These are phyloP conservation scores for Contarinia nasturtii DNA, from an alignment of 1,140 invertebrate genomes.

Conservation along the genomic window DNA sequence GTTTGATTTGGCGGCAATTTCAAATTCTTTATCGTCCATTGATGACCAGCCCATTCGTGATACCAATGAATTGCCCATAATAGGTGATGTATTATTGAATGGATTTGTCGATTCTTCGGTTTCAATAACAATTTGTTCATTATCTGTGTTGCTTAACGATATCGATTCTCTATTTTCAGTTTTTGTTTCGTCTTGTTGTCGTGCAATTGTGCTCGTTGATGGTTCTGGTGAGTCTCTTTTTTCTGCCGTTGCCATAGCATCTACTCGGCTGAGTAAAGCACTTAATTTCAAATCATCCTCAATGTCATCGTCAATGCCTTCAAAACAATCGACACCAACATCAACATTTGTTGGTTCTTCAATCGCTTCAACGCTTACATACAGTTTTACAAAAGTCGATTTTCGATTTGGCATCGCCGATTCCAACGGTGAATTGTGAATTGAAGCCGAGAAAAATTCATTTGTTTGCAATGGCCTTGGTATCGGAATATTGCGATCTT, in stretches of 20 bases:
- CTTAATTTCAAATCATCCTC: too few species aligned
- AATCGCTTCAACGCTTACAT: too few species aligned
- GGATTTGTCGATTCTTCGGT: neutral
- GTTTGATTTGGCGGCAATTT: neutral
- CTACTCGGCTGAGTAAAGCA: too few species aligned
- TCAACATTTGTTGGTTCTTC: too few species aligned
- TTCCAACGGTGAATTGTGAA: conserved; percentile 20
- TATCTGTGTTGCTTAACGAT: neutral
- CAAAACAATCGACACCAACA: too few species aligned
- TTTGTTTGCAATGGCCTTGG: conserved; percentile 20
- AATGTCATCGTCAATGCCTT: too few species aligned
- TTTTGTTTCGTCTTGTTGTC: too few species aligned
- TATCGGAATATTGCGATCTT: conserved; percentile 25
- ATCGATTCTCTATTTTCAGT: too few species aligned
- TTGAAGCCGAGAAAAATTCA: conserved; percentile 20
- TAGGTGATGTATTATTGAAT: too few species aligned
- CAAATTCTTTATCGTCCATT: conserved; percentile 4
- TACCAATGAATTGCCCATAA: neutral
- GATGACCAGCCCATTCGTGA: neutral
- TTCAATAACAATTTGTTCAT: neutral
- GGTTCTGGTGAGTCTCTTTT: neutral
- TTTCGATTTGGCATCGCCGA: conserved; percentile 7
- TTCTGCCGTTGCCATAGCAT: conserved; percentile 2
- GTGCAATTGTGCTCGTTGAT: neutral
- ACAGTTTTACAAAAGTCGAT: too few species aligned